Base-by-base conservation (phyloP, 2,797 vertebrate genomes). In the Cynodonichthys magdalenae region DNA sequence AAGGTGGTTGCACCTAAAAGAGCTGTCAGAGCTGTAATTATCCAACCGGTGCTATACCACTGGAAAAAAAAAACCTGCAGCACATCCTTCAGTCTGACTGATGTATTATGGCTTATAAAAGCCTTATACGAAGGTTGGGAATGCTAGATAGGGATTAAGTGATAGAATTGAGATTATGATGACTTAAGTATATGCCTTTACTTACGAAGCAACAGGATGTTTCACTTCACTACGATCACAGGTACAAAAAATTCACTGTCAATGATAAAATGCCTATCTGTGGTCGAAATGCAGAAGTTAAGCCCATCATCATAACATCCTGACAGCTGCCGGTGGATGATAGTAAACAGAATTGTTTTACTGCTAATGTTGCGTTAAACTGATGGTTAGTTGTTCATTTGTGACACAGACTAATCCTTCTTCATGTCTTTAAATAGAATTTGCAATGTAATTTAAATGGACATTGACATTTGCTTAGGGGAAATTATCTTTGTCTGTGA, bases 141-240 rank as follows among this genome's bases (percentile, higher is more conserved):
- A 18, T 9, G 29, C 5, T 18, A 57, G 44, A 1, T 15, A 44
- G 46, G n/a, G 6, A 58, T 47, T 31, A 46, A 17, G 10, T 45
- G 24, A 57, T 24, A 29, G n/a, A 11, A 57, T 42, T 31, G 53
- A 41, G 19, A 54, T 54, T 54, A 54, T 24, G 20, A 12, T 24
- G 18, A 24, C 14, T 54, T 41, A 17, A 41, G 6, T 54, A 41
- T 54, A 34, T 20, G 19, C 36, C 18, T 54, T 54, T 54, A 41
- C 53, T 27, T 27, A 42, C 5, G 9, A 55, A 17, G 15, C 19
- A 55, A 15, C 20, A 9, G 45, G 45, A 46, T 46, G n/a, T 27
- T 55, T 41, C 8, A 24, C 41, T 55, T 55, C 4, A 27, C 24
- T 55, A 55, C 15, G 19, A 55, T 42, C 36, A 24, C 36, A 42